phyloP scores from a whole-genome alignment of 2,888 invertebrate species.

The Amphipoea lucens region DNA sequence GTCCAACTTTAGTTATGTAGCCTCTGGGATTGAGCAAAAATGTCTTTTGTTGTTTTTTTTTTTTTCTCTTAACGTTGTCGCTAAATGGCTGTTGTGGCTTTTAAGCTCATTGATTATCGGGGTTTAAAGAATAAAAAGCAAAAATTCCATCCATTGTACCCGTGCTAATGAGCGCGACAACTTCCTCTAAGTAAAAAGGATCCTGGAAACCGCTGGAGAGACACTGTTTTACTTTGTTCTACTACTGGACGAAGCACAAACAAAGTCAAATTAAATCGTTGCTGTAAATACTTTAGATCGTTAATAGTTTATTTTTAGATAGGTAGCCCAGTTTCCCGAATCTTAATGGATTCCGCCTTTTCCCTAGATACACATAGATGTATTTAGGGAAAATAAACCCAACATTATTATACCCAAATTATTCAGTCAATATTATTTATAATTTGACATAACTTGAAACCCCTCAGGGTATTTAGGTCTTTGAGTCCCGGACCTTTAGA shows the following conservation, averaged over 20 bases:
- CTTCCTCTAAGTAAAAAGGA: slow-evolving; percentile 49
- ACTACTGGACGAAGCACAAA: slow-evolving; percentile 13
- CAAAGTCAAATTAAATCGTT: slow-evolving; percentile 25
- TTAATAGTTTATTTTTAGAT: slow-evolving; percentile 16
- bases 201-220: slow-evolving; percentile 31
- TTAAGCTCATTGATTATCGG: slow-evolving; percentile 55
- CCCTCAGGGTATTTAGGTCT: too few species aligned
- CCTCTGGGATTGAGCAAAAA: slow-evolving; percentile 37
- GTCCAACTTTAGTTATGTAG: slow-evolving; percentile 35
- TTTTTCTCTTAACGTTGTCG: slow-evolving; percentile 34
- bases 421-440: neutral
- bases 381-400: neutral
- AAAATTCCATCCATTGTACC: slow-evolving; percentile 46
- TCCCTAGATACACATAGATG: too few species aligned
- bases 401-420: neutral
- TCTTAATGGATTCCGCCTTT: too few species aligned
- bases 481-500: neutral
- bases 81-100: slow-evolving; percentile 44
- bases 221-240: slow-evolving; percentile 26
- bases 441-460: neutral
- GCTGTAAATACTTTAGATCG: slow-evolving; percentile 2
- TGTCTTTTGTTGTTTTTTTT: slow-evolving; percentile 34
- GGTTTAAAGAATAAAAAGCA: slow-evolving; percentile 47
- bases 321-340: neutral
- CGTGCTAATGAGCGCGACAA: slow-evolving; percentile 46